Evolutionary conservation across 2,888 invertebrate genomes (phyloP).

Genomic region (Drosophila acutilabella): DNA sequence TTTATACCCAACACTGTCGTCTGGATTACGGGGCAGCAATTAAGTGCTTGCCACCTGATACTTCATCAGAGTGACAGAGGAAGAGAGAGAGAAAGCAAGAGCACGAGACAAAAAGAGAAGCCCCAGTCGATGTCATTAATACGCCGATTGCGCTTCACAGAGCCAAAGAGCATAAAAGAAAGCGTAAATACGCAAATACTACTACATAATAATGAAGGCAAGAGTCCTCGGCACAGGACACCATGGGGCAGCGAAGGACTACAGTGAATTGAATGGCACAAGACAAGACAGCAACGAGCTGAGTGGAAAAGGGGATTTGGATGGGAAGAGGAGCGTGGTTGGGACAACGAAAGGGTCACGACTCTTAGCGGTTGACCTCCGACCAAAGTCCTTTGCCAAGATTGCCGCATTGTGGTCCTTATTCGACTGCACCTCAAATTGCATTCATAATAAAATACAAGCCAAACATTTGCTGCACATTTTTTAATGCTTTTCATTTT

Average conservation of each 20-base stretch:
- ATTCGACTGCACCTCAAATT: conserved; percentile 45
- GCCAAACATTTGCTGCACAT: conserved; percentile 60
- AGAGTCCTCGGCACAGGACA: not conserved
- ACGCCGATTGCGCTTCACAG: conserved; percentile 29
- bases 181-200: conserved; percentile 69
- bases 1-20: conserved; percentile 36
- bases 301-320: not conserved
- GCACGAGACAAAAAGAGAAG: not conserved
- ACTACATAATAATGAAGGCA: conserved; percentile 56
- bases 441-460: conserved; percentile 64
- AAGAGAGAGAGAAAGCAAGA: not conserved
- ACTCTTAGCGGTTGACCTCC: conserved; percentile 22
- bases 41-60: conserved; percentile 33
- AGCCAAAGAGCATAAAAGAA: conserved; percentile 47
- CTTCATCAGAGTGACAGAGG: not conserved
- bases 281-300: not conserved
- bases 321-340: not conserved
- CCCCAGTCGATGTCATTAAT: conserved; percentile 39
- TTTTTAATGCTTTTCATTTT: conserved; percentile 10
- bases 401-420: conserved; percentile 39
- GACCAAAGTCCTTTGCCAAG: conserved; percentile 21
- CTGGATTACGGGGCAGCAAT: conserved; percentile 44
- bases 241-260: not conserved
- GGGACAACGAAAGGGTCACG: not conserved
- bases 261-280: not conserved